phyloP scores from a whole-genome alignment of 2,888 invertebrate genomes.

The Chrysolina haemoptera region DNA sequence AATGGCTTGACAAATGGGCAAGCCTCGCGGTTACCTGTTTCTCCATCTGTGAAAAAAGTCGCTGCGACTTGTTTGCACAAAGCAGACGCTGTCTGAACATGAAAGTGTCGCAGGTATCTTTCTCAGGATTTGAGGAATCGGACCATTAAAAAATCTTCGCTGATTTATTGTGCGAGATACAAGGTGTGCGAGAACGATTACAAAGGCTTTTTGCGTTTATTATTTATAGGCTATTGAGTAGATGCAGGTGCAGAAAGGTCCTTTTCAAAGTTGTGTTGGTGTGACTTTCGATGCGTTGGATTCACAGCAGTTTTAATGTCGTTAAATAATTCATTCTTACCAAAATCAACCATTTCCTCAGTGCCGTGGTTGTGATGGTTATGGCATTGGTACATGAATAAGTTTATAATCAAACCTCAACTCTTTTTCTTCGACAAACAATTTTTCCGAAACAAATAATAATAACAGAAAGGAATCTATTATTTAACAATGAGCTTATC shows the following conservation, averaged over 20 bases:
- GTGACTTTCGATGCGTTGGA: not conserved
- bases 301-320: not conserved
- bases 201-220: conserved; percentile 6
- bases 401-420: too few species aligned
- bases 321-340: not conserved
- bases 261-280: not conserved
- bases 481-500: too few species aligned
- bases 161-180: conserved; percentile 12
- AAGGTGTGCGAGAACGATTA: not conserved
- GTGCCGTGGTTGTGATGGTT: too few species aligned
- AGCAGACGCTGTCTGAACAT: conserved; percentile 11
- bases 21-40: conserved; percentile 23
- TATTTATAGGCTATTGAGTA: conserved; percentile 1
- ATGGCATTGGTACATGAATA: too few species aligned
- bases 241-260: not conserved
- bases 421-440: too few species aligned
- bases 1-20: conserved; percentile 49
- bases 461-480: too few species aligned
- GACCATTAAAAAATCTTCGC: not conserved
- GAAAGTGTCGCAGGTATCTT: conserved; percentile 19
- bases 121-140: conserved; percentile 1
- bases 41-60: not conserved
- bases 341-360: too few species aligned
- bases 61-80: conserved; percentile 5
- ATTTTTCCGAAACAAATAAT: too few species aligned